A percentile compares a stretch with the other conserved stretches of the same genome.
Conservation (phyloP, 2,797 vertebrate species). For the Notolabrus celidotus region DNA sequence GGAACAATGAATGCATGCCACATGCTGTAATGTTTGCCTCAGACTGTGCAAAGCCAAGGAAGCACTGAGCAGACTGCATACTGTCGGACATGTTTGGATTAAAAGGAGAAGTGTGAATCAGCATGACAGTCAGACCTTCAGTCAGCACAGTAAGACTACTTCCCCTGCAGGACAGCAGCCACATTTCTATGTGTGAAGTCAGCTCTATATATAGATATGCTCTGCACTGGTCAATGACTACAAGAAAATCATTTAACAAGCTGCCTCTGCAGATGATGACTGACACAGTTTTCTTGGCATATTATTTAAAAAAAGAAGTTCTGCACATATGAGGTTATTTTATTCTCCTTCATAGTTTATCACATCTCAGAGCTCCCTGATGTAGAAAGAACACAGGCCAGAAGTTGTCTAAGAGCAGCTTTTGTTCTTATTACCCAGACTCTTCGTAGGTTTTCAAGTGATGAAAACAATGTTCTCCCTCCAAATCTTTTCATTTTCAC, state of each 20-base stretch:
- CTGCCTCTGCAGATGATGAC: neutral
- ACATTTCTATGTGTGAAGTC: neutral
- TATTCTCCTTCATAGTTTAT: neutral
- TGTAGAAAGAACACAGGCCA: neutral
- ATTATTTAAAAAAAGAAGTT: no score
- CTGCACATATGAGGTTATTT: no score
- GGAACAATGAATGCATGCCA: no score
- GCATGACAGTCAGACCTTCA: neutral
- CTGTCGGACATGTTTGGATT: neutral
- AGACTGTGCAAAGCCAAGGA: neutral
- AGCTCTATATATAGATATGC: neutral
- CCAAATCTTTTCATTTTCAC: conserved; percentile 19
- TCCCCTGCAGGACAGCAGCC: neutral
- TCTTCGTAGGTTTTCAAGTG: conserved; percentile 6
- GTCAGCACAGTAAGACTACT: neutral
- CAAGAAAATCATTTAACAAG: neutral
- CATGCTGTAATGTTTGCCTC: neutral
- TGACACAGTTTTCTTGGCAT: neutral
- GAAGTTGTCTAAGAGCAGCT: conserved; percentile 12
- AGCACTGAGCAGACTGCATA: neutral
- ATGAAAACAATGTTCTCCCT: conserved; percentile 5
- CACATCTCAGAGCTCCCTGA: no score
- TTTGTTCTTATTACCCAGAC: neutral
- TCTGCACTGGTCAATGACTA: neutral
- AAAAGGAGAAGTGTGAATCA: neutral